Conservation (phyloP, 2,888 invertebrate species). For the Nemoura dubitans region DNA sequence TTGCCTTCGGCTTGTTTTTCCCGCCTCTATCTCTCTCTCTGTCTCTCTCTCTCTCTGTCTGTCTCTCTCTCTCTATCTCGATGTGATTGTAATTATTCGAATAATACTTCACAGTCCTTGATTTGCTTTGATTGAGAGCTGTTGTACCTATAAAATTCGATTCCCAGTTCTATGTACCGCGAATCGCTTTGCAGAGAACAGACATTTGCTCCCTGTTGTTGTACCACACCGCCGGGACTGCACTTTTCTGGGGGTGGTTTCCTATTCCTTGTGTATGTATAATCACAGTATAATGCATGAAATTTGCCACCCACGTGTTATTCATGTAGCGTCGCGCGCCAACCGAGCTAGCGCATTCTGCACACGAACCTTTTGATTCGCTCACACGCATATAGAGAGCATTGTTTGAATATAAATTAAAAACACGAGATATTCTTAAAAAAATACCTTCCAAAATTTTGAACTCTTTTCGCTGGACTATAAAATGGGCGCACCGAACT, state of each 20-base stretch:
- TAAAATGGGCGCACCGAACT: background rate
- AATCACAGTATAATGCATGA: too few species aligned
- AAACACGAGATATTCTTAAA: background rate
- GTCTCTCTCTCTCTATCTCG: background rate
- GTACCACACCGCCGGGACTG: too few species aligned
- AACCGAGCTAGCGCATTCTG: background rate
- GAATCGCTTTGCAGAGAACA: background rate
- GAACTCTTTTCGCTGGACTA: background rate
- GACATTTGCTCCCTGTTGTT: too few species aligned
- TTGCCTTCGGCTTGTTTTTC: background rate
- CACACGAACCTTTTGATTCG: background rate
- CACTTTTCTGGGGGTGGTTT: too few species aligned
- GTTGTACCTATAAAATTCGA: background rate
- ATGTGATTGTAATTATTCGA: background rate
- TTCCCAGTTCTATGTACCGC: background rate
- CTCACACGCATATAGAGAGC: background rate
- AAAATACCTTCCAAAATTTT: background rate
- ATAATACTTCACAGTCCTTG: background rate
- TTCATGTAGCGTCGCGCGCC: background rate
- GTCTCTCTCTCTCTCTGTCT: background rate
- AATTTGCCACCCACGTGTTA: background rate
- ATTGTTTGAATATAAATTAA: conserved; percentile 2
- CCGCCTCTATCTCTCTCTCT: background rate
- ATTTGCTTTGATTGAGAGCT: background rate
- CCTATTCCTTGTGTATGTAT: too few species aligned